Conservation (phyloP, 92 coral and sea anemone genomes). For the Diadumene lineata region DNA sequence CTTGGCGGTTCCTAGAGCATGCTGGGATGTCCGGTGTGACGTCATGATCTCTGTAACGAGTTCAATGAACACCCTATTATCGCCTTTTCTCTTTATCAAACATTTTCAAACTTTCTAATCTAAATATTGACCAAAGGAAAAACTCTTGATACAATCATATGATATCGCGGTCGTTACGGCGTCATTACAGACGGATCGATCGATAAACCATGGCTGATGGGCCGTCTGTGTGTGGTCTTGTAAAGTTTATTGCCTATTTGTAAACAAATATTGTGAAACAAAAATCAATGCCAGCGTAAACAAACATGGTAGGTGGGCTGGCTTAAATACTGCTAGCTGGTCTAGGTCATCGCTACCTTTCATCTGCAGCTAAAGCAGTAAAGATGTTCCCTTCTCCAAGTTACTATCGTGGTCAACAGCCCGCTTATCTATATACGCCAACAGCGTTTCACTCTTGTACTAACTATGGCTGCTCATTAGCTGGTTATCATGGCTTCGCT, state of each 20-base stretch:
- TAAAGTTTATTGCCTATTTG: conserved; percentile 77
- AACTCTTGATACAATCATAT: conserved; percentile 13
- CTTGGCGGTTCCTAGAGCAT: conserved; percentile 6
- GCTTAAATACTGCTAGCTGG: conserved; percentile 31
- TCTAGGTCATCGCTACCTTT: conserved; percentile 1
- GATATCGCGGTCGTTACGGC: conserved; percentile 3
- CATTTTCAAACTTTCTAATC: conserved; percentile 22
- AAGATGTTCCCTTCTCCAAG: conserved; percentile 56
- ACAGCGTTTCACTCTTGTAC: conserved; percentile 31
- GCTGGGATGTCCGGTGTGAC: conserved; percentile 11
- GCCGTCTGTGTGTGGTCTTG: conserved; percentile 61
- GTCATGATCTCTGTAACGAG: not conserved
- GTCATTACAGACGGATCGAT: conserved; percentile 1
- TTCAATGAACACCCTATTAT: conserved; percentile 11
- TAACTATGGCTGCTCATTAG: conserved; percentile 14
- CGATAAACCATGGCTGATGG: not conserved
- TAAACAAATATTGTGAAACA: conserved; percentile 91
- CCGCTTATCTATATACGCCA: conserved; percentile 50
- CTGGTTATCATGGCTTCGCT: conserved; percentile 5
- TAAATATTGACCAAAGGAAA: conserved; percentile 42
- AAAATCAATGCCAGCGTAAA: conserved; percentile 72
- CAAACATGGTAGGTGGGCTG: conserved; percentile 89
- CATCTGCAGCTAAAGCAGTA: conserved; percentile 2
- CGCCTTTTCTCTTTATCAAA: not conserved
- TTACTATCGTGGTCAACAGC: conserved; percentile 25